These are phyloP conservation scores for Tachystola acroxantha DNA, from an alignment of 2,888 invertebrate species.

Conservation along the genomic window DNA sequence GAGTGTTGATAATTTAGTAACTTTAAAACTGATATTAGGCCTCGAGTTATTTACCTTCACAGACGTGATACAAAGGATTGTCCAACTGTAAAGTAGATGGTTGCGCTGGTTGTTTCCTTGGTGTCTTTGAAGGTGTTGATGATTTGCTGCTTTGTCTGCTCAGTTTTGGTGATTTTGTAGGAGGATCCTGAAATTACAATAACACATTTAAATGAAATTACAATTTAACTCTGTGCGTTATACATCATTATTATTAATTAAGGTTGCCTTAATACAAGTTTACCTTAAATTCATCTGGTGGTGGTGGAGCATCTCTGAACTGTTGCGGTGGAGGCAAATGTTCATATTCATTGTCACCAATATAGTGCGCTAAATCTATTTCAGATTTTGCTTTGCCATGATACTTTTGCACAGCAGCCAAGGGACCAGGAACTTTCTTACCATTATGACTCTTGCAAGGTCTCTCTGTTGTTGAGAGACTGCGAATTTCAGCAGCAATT, in stretches of 20 bases:
- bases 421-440: constrained; percentile 38
- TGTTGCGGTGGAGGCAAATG: constrained; percentile 90
- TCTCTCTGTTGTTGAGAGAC: constrained; percentile 60
- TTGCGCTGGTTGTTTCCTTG: constrained; percentile 45
- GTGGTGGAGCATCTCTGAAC: constrained; percentile 88
- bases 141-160: constrained; percentile 68
- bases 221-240: no score
- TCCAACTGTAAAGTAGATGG: constrained; percentile 74
- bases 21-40: constrained; percentile 9
- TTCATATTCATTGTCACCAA: constrained; percentile 81
- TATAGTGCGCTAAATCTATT: constrained; percentile 74
- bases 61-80: constrained; percentile 89
- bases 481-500: constrained; percentile 68
- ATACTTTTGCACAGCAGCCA: constrained; percentile 48
- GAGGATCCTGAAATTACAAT: constrained; percentile 57
- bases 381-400: constrained; percentile 78
- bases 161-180: constrained; percentile 59
- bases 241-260: background rate
- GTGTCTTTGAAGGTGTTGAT: constrained; percentile 64
- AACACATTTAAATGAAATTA: constrained; percentile 7
- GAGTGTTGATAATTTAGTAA: constrained; percentile 3
- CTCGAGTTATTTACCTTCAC: constrained; percentile 78
- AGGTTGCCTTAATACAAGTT: background rate
- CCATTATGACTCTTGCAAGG: constrained; percentile 53
- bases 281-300: constrained; percentile 84